Base-by-base conservation (phyloP, 2,888 invertebrate genomes). In the Nomada ruficornis region DNA sequence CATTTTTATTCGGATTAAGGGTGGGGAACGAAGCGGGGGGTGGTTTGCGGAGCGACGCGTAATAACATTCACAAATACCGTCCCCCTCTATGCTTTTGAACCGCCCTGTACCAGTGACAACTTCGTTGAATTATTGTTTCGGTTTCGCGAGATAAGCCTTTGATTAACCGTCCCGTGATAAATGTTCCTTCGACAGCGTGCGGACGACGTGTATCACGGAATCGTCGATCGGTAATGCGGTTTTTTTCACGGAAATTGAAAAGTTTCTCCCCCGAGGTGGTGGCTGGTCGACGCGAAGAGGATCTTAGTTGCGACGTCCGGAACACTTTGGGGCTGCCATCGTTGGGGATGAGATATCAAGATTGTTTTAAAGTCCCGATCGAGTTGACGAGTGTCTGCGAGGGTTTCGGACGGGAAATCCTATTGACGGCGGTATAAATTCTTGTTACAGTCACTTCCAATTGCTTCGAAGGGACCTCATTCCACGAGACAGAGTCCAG, bases 321-420 rank as follows among this genome's bases (percentile, higher is more conserved):
- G 71, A 57, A 67, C 60, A 60, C 57, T 67, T 70, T 18, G 64
- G 67, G 29, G 59, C 71, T 69, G 78, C 63, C 68, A 36, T 29
- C 80, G 82, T 50, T 67, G 67, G 74, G 87, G 88, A 90, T 87
- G 89, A 88, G 85, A 89, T 87, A 88, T 91, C 85, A 89, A 89
- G 91, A 90, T 91, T 90, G 88, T 89, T 90, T 88, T 83, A 89
- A 88, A 89, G 87, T 87, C 86, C 72, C 88, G 86, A 89, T 88
- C 86, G 90, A 89, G 83, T 90, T 87, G 90, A 89, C 84, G 84
- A 87, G 86, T 79, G 80, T 79, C 83, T 80, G 60, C 70, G 80
- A 57, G 73, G 59, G 60, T 42, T 15, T 47, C 63, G 68, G 57
- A 78, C 65, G 82, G 77, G 78, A 86, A 77, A 84, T 82, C 78